Conservation (phyloP, 2,113 vertebrate genomes). For the Antigone vipio region DNA sequence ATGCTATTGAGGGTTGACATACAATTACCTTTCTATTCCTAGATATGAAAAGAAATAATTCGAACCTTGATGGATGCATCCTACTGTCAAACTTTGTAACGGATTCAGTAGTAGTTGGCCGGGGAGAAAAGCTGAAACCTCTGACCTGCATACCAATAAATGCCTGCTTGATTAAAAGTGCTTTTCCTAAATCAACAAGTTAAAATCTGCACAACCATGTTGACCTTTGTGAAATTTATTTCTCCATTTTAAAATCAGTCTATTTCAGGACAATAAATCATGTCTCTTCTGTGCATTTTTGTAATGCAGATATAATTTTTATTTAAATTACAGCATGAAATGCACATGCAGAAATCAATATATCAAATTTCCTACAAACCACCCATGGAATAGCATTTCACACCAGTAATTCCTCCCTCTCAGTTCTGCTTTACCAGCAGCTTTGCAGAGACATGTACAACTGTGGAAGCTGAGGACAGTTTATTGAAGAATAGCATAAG, state of each 20-base stretch:
- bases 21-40: neutral
- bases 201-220: neutral
- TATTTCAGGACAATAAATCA: neutral
- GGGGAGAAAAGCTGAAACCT: neutral
- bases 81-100: neutral
- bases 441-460: neutral
- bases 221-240: neutral
- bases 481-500: neutral
- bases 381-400: neutral
- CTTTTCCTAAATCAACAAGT: neutral
- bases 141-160: neutral
- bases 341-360: neutral
- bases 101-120: neutral
- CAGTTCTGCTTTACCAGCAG: neutral
- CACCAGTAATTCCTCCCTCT: neutral
- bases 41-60: neutral
- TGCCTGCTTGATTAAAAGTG: neutral
- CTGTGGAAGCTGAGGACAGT: neutral
- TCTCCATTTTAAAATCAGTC: neutral
- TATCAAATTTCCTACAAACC: neutral
- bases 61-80: neutral
- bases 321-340: neutral
- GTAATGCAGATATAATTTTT: neutral
- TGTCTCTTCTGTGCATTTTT: neutral
- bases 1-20: neutral